Conservation (phyloP, 2,113 vertebrate species). For the Rhinoptilus africanus region DNA sequence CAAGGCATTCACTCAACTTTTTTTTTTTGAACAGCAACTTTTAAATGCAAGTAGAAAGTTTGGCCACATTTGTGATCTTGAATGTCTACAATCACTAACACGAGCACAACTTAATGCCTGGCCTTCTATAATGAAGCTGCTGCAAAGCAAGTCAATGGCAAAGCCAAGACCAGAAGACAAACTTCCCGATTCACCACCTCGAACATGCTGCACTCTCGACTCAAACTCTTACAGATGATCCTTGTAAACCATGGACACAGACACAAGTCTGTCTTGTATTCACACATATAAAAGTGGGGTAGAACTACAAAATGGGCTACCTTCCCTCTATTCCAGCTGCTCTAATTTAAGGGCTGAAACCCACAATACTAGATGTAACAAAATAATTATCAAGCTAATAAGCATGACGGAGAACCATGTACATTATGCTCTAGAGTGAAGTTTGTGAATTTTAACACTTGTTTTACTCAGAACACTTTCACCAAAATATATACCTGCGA, state of each 20-base stretch:
- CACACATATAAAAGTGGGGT: neutral
- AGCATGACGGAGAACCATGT: fast-evolving
- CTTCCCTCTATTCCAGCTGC: neutral
- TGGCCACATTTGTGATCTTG: neutral
- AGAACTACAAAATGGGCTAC: neutral
- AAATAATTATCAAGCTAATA: fast-evolving
- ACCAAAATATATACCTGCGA: conserved; percentile 79
- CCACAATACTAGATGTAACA: neutral
- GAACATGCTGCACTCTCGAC: neutral
- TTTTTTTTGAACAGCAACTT: neutral
- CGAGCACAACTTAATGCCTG: neutral
- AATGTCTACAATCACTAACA: neutral
- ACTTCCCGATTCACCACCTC: neutral
- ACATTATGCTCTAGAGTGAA: neutral
- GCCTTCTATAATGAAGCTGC: neutral
- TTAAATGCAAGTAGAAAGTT: neutral
- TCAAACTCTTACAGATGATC: neutral
- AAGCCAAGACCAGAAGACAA: neutral
- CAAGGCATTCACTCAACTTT: neutral
- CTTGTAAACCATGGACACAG: neutral
- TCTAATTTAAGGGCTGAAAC: neutral
- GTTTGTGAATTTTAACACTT: neutral
- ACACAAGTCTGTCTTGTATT: neutral
- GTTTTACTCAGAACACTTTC: neutral
- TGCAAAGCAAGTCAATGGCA: neutral